phyloP scores from a whole-genome alignment of 2,113 vertebrate genomes.

The Ibidorhyncha struthersii region DNA sequence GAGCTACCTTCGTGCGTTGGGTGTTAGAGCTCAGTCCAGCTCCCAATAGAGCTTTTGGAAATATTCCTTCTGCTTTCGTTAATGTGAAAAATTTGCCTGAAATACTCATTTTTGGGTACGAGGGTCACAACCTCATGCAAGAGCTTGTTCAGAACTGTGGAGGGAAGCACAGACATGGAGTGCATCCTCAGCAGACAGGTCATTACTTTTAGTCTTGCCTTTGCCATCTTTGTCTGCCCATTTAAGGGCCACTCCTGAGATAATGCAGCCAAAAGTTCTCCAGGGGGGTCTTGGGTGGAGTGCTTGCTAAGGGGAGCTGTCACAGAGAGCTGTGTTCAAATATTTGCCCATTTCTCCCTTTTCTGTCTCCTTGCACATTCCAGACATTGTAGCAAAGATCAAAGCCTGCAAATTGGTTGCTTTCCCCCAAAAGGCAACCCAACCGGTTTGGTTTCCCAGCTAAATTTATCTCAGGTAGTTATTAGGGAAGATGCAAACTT shows the following conservation, averaged over 20 bases:
- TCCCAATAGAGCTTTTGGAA: not conserved
- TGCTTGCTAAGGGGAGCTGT: not conserved
- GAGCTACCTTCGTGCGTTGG: not conserved
- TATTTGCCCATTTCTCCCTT: not conserved
- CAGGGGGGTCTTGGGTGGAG: not conserved
- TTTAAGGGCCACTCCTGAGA: not conserved
- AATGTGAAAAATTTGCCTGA: not conserved
- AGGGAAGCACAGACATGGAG: rapidly evolving
- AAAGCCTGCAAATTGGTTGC: slow-evolving; percentile 1
- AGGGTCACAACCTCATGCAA: rapidly evolving
- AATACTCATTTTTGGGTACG: not conserved
- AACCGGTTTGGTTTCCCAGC: not conserved
- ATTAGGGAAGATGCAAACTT: not conserved
- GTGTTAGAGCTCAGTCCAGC: not conserved
- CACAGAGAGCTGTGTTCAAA: not conserved
- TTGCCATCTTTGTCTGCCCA: not conserved
- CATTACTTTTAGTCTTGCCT: not conserved
- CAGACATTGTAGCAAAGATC: not conserved
- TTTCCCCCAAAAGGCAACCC: not conserved
- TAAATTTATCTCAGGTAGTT: not conserved
- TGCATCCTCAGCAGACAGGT: not conserved
- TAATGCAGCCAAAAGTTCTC: not conserved
- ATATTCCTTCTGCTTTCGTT: not conserved
- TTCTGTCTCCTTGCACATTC: not conserved
- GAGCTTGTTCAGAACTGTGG: not conserved